Base-by-base conservation (phyloP, 2,797 vertebrate species). In the Darevskia mixta region DNA sequence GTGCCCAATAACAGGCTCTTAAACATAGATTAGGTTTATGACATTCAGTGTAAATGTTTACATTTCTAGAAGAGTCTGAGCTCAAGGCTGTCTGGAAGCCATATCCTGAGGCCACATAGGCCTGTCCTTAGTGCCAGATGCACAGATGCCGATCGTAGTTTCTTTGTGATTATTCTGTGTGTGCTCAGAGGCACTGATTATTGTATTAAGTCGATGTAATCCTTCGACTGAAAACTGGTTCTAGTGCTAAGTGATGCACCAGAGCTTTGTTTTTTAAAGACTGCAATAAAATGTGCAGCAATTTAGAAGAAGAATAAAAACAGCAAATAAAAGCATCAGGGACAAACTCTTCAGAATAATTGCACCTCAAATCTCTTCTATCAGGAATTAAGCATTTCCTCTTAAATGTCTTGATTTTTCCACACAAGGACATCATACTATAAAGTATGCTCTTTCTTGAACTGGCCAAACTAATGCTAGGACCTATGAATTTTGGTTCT, bases 381-480 rank as follows among this genome's bases (percentile, higher is more conserved):
- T 23, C n/a, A 41, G 5, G 29, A 72, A 83, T 25, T 38, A 85
- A 43, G 38, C 1, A n/a, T n/a, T 77, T 85, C 58, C 35, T 77
- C 1, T 11, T 15, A 66, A 45, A 67, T n/a, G 3, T 23, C 38
- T 11, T 81, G 0, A 23, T 45, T 27, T 76, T 95, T 80, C 32
- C 86, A 86, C 5, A 0, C 0, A 79, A 85, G 90, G 91, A 85
- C 89, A 91, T 89, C n/a, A 3, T 0, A 38, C 82, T 91, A 91
- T 88, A 92, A 61, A 91, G 91, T 86, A 4, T 11, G 4, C 85
- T 84, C 79, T 87, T 15, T 77, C 86, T 86, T 93, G 38, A 90
- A 71, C 43, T 41, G 29, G 90, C 87, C 58, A 87, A 90, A 69
- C 73, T 43, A 41, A 43, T 85, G 45, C 49, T 55, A 55, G 13